A percentile compares a stretch with the other conserved stretches of the same genome.
Conservation (phyloP, 92 coral and sea anemone genomes). For the Metridium senile region DNA sequence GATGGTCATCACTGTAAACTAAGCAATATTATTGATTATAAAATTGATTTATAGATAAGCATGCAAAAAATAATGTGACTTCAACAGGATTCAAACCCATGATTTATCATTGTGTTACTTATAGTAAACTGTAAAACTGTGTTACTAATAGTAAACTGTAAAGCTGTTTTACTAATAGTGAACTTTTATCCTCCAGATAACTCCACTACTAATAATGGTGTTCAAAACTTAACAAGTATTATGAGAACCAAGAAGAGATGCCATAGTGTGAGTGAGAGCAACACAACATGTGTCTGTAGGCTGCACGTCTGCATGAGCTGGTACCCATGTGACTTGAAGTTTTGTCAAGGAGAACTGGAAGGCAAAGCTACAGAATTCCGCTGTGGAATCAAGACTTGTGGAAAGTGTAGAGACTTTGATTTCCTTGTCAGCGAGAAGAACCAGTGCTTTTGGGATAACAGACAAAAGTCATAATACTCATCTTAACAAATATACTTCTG, state of each 20-base stretch:
- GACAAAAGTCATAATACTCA: conserved; percentile 11
- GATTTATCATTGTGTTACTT: too few relatives aligned
- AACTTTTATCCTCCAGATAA: conserved; percentile 28
- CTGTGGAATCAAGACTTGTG: conserved; percentile 98
- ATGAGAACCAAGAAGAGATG: conserved; percentile 65
- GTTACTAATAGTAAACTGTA: too few relatives aligned
- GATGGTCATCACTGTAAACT: too few relatives aligned
- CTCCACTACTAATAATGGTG: conserved; percentile 40
- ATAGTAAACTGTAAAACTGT: too few relatives aligned
- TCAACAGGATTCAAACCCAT: too few relatives aligned
- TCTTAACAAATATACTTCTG: neutral
- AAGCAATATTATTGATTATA: too few relatives aligned
- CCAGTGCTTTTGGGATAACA: conserved; percentile 90
- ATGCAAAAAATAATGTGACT: too few relatives aligned
- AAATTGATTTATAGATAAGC: too few relatives aligned
- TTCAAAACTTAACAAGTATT: conserved; percentile 56
- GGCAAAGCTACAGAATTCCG: conserved; percentile 67
- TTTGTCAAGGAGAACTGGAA: conserved; percentile 66
- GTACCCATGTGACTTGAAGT: conserved; percentile 94
- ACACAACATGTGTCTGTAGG: conserved; percentile 70
- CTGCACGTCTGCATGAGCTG: conserved; percentile 82
- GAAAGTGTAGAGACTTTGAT: conserved; percentile 87
- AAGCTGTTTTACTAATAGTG: neutral
- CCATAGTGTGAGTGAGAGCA: conserved; percentile 60
- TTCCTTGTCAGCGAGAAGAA: conserved; percentile 70